These are phyloP conservation scores for Onychostoma macrolepis DNA, from an alignment of 2,113 vertebrate species.

Conservation along the genomic window DNA sequence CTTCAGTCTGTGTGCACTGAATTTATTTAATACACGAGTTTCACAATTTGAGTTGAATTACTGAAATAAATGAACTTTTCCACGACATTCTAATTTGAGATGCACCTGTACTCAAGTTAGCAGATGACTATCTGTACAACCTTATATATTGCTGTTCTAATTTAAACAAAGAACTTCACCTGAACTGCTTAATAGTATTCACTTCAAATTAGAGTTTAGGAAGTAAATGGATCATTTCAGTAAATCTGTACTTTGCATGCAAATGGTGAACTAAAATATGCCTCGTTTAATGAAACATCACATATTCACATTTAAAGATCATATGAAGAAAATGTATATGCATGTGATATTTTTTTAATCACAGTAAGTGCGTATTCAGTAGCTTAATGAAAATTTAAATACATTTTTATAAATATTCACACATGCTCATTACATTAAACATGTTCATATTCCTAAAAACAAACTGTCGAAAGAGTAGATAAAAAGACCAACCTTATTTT, in stretches of 20 bases:
- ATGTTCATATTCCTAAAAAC: neutral
- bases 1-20: too few species aligned
- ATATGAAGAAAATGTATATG: neutral
- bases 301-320: neutral
- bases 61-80: too few species aligned
- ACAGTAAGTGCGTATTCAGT: neutral
- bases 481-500: conserved; percentile 16
- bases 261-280: neutral
- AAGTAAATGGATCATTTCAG: neutral
- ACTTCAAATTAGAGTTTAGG: neutral
- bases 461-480: neutral
- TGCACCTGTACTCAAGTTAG: too few species aligned
- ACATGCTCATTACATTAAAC: neutral
- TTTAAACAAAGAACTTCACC: neutral
- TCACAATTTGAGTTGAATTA: too few species aligned
- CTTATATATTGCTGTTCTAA: neutral
- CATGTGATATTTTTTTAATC: neutral
- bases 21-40: too few species aligned
- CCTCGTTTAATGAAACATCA: neutral
- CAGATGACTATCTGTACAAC: neutral
- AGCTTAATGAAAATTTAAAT: neutral
- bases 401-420: neutral
- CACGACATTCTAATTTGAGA: too few species aligned
- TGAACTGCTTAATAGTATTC: neutral
- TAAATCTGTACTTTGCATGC: neutral